phyloP scores from a whole-genome alignment of 2,113 vertebrate species.

The Ariopsis seemanni region DNA sequence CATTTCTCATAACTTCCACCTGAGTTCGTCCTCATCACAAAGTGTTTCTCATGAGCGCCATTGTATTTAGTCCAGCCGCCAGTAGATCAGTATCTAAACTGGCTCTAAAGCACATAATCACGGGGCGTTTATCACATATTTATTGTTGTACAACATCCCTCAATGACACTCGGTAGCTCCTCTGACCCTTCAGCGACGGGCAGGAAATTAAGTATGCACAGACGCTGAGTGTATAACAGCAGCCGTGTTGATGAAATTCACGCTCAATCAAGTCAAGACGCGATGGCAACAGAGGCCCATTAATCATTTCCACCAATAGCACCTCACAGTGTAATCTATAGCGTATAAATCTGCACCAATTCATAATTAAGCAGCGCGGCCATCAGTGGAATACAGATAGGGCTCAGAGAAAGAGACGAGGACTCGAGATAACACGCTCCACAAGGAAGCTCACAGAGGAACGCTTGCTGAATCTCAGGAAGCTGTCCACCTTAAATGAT shows the following conservation, averaged over 20 bases:
- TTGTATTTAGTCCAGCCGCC: neutral
- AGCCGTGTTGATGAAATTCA: slow-evolving; percentile 47
- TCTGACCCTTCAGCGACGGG: slow-evolving; percentile 29
- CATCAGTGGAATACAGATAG: slow-evolving; percentile 40
- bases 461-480: slow-evolving; percentile 39
- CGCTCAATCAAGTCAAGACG: slow-evolving; percentile 47
- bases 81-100: slow-evolving; percentile 11
- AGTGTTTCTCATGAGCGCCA: neutral
- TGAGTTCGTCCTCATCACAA: neutral
- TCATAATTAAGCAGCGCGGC: slow-evolving; percentile 48
- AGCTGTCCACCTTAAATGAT: slow-evolving; percentile 43
- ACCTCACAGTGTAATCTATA: slow-evolving; percentile 37
- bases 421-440: slow-evolving; percentile 30
- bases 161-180: slow-evolving; percentile 36
- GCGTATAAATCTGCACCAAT: slow-evolving; percentile 43
- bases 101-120: slow-evolving; percentile 13
- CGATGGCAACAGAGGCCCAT: slow-evolving; percentile 44
- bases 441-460: slow-evolving; percentile 9
- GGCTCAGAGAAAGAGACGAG: slow-evolving; percentile 27
- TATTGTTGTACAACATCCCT: slow-evolving; percentile 31
- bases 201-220: slow-evolving; percentile 47
- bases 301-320: slow-evolving; percentile 48
- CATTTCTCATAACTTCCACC: neutral
- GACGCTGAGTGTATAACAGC: slow-evolving; percentile 38
- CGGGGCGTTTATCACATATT: slow-evolving; percentile 21